Percentiles rank a stretch among this genome's conserved stretches.
phyloP scores from a whole-genome alignment of 1,140 invertebrate genomes.

The Pissodes strobi region DNA sequence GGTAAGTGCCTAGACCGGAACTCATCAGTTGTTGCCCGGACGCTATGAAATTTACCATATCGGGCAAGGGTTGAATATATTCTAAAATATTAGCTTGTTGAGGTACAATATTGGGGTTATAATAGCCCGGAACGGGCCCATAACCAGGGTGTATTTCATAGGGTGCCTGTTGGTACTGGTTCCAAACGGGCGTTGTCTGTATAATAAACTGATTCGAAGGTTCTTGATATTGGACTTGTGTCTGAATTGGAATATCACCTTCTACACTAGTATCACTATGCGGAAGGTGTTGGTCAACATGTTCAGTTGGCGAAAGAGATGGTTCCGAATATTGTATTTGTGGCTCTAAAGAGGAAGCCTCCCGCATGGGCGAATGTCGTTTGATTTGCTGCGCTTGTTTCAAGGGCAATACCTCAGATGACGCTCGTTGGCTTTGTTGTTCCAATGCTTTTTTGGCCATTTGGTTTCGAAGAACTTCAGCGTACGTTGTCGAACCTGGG shows the following conservation, averaged over 20 bases:
- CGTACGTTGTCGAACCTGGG: slow-evolving; percentile 74
- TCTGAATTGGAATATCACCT: not conserved
- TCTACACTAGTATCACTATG: not conserved
- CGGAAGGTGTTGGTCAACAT: too few species aligned
- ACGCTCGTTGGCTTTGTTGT: not conserved
- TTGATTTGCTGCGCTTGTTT: not conserved
- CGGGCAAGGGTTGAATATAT: slow-evolving; percentile 59
- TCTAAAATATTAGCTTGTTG: slow-evolving; percentile 38
- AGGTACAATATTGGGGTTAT: slow-evolving; percentile 9
- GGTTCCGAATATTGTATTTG: too few species aligned
- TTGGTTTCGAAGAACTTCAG: slow-evolving; percentile 72
- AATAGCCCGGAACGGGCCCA: slow-evolving; percentile 8
- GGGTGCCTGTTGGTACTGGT: slow-evolving; percentile 32
- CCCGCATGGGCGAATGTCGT: too few species aligned
- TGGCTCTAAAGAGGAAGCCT: too few species aligned
- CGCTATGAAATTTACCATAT: slow-evolving; percentile 60
- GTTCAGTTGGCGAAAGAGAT: too few species aligned
- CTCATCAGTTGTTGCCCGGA: slow-evolving; percentile 57
- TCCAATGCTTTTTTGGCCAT: not conserved
- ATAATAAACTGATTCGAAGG: slow-evolving; percentile 14
- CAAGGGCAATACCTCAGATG: not conserved
- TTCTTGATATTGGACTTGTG: slow-evolving; percentile 4
- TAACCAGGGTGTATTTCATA: slow-evolving; percentile 13
- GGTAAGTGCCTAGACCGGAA: slow-evolving; percentile 55
- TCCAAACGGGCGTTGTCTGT: slow-evolving; percentile 33